Base-by-base conservation (phyloP, 2,797 vertebrate genomes). In the Tympanoctomys barrerae region DNA sequence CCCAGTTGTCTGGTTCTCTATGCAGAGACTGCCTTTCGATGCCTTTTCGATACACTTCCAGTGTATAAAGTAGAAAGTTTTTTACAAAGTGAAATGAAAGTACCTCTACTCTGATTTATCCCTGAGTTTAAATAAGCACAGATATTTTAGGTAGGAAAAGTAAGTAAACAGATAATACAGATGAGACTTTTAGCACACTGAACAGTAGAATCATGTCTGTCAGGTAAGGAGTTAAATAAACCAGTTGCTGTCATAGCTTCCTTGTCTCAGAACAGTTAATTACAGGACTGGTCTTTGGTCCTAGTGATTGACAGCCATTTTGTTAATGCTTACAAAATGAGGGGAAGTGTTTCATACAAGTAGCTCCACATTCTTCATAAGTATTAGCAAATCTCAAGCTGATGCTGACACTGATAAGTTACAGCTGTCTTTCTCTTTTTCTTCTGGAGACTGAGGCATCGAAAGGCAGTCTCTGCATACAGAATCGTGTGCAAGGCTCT, bases 1-100 rank as follows among this genome's bases (percentile, higher is more conserved):
- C 49, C 52, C 66, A 86, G 22, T 86, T 89, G 92, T 93, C 81
- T 2, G 0, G 33, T 42, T 95, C 78, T n/a, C n/a, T n/a, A n/a
- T n/a, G n/a, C n/a, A n/a, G n/a, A n/a, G n/a, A n/a, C n/a, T n/a
- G n/a, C n/a, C n/a, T n/a, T n/a, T n/a, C n/a, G n/a, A n/a, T n/a
- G n/a, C n/a, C n/a, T n/a, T n/a, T n/a, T n/a, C n/a, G n/a, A n/a
- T n/a, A 82, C 46, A 66, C 62, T 70, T 79, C n/a, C 71, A 31
- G 89, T 78, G 36, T 70, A 52, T 79, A n/a, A 84, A 80, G 59
- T 75, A 71, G 80, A 80, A 89, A 91, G 59, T 91, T 79, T 96
- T 94, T 94, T 81, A 42, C 92, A 92, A 73, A 31, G 54, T 96
- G 85, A 92, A 93, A 75, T 92, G 86, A 93, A 95, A 83, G 94